Conservation (phyloP, 2,888 invertebrate species). For the Nipponacmea schrenckii region DNA sequence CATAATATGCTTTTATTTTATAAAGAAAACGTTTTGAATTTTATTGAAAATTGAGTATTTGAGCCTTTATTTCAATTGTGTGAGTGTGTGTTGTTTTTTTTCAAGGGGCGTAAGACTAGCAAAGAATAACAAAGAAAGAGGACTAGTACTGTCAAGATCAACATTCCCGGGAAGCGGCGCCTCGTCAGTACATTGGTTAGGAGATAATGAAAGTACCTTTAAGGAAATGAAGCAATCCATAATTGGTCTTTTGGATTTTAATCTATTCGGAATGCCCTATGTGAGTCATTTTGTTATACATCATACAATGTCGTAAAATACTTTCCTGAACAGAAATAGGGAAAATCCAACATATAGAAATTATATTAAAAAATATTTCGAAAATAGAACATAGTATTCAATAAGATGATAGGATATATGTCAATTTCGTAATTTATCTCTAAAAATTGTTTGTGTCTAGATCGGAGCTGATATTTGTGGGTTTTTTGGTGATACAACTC, state of each 20-base stretch:
- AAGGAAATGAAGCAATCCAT: constrained; percentile 64
- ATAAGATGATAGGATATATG: too few relatives aligned
- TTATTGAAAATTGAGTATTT: too few relatives aligned
- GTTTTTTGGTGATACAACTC: constrained; percentile 46
- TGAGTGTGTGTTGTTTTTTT: neutral
- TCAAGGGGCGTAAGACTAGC: neutral
- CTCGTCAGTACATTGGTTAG: constrained; percentile 62
- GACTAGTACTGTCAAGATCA: constrained; percentile 72
- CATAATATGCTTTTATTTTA: too few relatives aligned
- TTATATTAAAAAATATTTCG: too few relatives aligned
- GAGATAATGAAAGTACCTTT: constrained; percentile 60
- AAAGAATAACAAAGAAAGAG: constrained; percentile 59
- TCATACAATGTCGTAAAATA: too few relatives aligned
- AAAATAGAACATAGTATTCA: too few relatives aligned
- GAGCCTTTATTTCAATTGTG: too few relatives aligned
- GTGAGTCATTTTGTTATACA: constrained; percentile 50
- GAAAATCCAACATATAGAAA: too few relatives aligned
- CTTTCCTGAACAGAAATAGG: too few relatives aligned
- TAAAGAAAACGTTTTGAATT: too few relatives aligned
- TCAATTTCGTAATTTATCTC: too few relatives aligned
- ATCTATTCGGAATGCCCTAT: constrained; percentile 83
- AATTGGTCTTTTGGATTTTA: constrained; percentile 74
- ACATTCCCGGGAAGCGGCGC: constrained; percentile 60
- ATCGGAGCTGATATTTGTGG: constrained; percentile 64
- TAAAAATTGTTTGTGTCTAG: constrained; percentile 29